A percentile compares a stretch with the other conserved stretches of the same genome.
These are phyloP conservation scores for Helicolenus hilgendorfi DNA, from an alignment of 2,797 vertebrate species.

Conservation along the genomic window DNA sequence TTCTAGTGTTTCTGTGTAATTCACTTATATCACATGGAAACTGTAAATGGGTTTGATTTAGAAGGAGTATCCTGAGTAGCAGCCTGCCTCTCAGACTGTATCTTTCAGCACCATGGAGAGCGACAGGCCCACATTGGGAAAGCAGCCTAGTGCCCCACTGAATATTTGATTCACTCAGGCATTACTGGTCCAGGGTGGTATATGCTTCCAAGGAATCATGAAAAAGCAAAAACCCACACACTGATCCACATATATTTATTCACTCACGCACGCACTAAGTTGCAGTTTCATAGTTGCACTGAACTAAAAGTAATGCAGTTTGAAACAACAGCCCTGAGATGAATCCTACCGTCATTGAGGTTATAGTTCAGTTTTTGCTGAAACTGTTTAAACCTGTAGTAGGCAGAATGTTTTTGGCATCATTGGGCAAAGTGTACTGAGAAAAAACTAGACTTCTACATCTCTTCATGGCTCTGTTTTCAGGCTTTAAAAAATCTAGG, in stretches of 20 bases:
- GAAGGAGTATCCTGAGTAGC: background rate
- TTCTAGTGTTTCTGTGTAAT: background rate
- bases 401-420: too few species aligned
- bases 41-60: background rate
- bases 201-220: conserved; percentile 27
- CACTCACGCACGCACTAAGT: background rate
- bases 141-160: conserved; percentile 14
- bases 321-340: background rate
- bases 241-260: conserved; percentile 8
- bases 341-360: background rate
- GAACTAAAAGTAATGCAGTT: background rate
- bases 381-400: background rate
- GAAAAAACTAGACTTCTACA: too few species aligned
- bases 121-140: conserved; percentile 34
- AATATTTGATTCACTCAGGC: conserved; percentile 51
- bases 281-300: background rate
- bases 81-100: conserved; percentile 12
- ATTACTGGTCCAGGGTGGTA: background rate
- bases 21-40: background rate
- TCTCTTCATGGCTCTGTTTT: too few species aligned
- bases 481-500: too few species aligned
- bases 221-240: conserved; percentile 24
- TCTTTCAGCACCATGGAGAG: conserved; percentile 89
- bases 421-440: too few species aligned
- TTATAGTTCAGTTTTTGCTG: background rate